Conservation (phyloP, 2,797 vertebrate species). For the Eptatretus atami region DNA sequence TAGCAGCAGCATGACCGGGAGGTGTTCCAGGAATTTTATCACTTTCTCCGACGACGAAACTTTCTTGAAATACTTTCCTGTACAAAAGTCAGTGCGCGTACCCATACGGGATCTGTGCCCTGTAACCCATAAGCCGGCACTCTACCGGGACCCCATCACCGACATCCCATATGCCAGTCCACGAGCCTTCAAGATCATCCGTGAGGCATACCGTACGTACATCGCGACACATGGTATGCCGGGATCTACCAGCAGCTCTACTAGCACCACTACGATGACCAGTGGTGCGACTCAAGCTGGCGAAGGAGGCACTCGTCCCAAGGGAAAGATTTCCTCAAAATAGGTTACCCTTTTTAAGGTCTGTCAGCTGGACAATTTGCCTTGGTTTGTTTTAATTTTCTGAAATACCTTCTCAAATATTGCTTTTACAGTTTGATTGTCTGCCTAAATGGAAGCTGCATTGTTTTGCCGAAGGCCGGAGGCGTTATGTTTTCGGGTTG, state of each 20-base stretch:
- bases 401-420: too few species aligned
- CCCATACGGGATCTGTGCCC: slow-evolving; percentile 58
- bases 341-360: too few species aligned
- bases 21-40: slow-evolving; percentile 56
- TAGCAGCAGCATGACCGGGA: slow-evolving; percentile 10
- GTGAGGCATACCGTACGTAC: slow-evolving; percentile 69
- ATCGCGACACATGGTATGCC: slow-evolving; percentile 61
- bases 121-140: slow-evolving; percentile 47
- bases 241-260: neutral
- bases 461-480: too few species aligned
- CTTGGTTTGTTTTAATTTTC: too few species aligned
- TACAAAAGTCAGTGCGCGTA: slow-evolving; percentile 14
- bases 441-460: too few species aligned
- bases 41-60: slow-evolving; percentile 65
- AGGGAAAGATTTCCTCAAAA: too few species aligned
- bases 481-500: too few species aligned
- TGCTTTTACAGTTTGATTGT: too few species aligned
- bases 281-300: neutral
- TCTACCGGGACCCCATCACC: slow-evolving; percentile 67
- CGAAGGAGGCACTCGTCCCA: too few species aligned
- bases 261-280: neutral
- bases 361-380: too few species aligned
- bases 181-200: slow-evolving; percentile 64
- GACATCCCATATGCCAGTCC: slow-evolving; percentile 65
- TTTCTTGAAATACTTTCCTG: slow-evolving; percentile 30